Conservation (phyloP, 2,113 vertebrate species). For the Ginglymostoma cirratum region DNA sequence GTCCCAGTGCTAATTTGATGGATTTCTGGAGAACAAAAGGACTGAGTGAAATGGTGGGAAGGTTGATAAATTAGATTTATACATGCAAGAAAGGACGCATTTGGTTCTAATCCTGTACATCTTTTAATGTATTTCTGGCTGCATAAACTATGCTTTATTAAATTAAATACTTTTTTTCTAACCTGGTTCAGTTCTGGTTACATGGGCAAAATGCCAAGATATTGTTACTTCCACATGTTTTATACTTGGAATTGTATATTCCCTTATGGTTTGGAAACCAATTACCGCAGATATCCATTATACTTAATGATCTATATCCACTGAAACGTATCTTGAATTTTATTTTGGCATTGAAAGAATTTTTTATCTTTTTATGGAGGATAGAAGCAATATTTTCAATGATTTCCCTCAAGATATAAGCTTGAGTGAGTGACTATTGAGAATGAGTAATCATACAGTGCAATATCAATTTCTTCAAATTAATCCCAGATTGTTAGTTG, state of each 20-base stretch:
- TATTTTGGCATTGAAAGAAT: background rate
- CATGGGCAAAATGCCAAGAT: background rate
- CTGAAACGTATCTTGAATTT: background rate
- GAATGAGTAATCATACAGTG: background rate
- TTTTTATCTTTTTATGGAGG: background rate
- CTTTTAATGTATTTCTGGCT: background rate
- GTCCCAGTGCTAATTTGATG: background rate
- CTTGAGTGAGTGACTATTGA: background rate
- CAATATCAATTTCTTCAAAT: constrained; percentile 1
- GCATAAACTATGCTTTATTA: background rate
- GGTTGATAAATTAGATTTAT: background rate
- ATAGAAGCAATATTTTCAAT: background rate
- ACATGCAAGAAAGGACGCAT: background rate
- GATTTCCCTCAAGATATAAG: background rate
- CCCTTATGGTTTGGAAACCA: background rate
- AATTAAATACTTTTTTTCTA: background rate
- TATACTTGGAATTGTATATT: background rate
- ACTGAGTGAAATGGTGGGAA: background rate
- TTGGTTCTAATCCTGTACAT: background rate
- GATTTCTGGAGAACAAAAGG: background rate
- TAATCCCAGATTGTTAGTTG: background rate
- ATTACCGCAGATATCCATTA: background rate
- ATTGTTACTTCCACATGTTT: background rate
- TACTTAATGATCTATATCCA: background rate
- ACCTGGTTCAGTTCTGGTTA: background rate